Conservation (phyloP, 1,140 invertebrate genomes). For the Apolygus lucorum region DNA sequence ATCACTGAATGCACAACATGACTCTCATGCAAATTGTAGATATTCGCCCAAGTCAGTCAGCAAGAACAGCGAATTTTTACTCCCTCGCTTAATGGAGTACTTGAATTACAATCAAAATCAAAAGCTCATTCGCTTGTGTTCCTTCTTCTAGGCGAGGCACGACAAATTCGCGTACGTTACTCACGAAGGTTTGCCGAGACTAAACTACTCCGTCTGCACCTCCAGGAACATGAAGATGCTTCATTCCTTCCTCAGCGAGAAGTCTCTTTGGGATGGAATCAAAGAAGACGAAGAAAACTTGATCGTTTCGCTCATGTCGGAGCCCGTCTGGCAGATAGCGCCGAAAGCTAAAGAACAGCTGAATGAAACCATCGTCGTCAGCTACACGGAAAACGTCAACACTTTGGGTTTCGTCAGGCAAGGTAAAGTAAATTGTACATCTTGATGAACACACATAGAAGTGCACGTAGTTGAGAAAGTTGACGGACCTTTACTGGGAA, state of each 20-base stretch:
- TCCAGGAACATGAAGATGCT: slow-evolving; percentile 65
- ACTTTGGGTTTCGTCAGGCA: slow-evolving; percentile 61
- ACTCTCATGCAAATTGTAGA: no score
- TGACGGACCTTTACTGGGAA: no score
- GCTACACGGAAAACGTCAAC: slow-evolving; percentile 73
- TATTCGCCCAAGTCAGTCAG: no score
- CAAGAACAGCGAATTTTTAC: no score
- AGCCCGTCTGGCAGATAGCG: slow-evolving; percentile 77
- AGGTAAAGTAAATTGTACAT: no score
- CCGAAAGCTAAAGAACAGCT: slow-evolving; percentile 50
- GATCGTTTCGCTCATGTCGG: slow-evolving; percentile 63
- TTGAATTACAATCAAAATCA: no score
- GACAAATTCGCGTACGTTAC: slow-evolving; percentile 70
- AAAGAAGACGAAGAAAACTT: slow-evolving; percentile 61
- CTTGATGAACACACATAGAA: no score
- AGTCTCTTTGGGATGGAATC: slow-evolving; percentile 69
- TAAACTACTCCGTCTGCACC: slow-evolving; percentile 80
- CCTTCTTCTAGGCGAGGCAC: slow-evolving; percentile 56
- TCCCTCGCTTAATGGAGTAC: no score
- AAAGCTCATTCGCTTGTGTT: no score
- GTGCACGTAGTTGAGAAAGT: no score
- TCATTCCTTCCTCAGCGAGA: slow-evolving; percentile 61
- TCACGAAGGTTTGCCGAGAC: slow-evolving; percentile 50
- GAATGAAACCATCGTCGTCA: slow-evolving; percentile 59
- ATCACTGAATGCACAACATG: no score